phyloP scores from a whole-genome alignment of 2,797 vertebrate species.

The Halcyon smyrnensis region DNA sequence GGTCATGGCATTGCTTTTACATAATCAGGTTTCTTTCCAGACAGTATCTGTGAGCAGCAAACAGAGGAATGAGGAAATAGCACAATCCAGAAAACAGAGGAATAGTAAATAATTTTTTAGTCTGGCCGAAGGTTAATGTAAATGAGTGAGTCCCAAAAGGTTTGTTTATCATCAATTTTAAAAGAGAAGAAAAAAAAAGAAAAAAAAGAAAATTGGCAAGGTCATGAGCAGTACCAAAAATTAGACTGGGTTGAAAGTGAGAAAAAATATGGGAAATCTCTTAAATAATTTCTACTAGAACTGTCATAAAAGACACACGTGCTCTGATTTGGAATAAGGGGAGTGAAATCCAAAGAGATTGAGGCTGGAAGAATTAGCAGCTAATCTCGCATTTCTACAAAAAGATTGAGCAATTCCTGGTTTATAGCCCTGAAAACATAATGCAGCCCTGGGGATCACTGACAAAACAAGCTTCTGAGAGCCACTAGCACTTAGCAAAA shows the following conservation, averaged over 20 bases:
- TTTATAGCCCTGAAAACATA: slow-evolving; percentile 59
- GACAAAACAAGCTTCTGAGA: slow-evolving; percentile 62
- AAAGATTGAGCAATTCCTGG: slow-evolving; percentile 34
- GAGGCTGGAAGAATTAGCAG: slow-evolving; percentile 39
- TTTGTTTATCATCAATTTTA: neutral
- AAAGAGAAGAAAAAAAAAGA: neutral
- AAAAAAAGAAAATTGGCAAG: neutral
- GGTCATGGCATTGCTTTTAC: neutral
- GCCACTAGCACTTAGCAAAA: slow-evolving; percentile 72
- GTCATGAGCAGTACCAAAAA: neutral
- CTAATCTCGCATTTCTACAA: slow-evolving; percentile 49
- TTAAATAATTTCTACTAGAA: neutral
- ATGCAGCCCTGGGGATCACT: slow-evolving; percentile 60
- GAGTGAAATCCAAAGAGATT: neutral
- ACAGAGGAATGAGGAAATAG: neutral
- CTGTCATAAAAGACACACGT: neutral
- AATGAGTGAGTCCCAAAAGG: neutral
- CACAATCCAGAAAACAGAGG: neutral
- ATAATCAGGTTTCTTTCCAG: neutral
- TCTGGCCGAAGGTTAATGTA: neutral
- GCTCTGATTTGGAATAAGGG: neutral
- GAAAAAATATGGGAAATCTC: neutral
- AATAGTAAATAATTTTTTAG: neutral
- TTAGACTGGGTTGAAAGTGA: neutral
- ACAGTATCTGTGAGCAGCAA: neutral